phyloP scores from a whole-genome alignment of 2,797 vertebrate species.

The Apogon hyalosoma region DNA sequence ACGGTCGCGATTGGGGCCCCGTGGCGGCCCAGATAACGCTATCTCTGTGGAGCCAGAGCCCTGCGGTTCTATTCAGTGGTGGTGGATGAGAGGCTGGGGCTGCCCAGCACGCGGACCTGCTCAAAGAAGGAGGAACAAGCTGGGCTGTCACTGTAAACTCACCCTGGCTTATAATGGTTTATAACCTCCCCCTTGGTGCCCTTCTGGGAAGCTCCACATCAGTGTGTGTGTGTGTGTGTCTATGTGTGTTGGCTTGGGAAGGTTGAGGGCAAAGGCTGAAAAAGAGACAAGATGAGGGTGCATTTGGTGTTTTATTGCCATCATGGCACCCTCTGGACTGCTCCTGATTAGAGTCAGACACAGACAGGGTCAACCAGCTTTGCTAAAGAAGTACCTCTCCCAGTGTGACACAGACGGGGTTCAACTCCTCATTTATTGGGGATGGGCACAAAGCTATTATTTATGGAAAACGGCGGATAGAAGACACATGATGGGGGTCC shows the following conservation, averaged over 20 bases:
- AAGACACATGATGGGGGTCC: conserved; percentile 64
- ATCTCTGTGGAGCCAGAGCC: conserved; percentile 86
- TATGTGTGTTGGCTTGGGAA: conserved; percentile 18
- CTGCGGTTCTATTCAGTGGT: conserved; percentile 75
- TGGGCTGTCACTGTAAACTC: conserved; percentile 72
- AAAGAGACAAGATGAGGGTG: conserved; percentile 56
- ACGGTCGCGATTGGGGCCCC: conserved; percentile 62
- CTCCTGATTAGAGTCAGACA: conserved; percentile 83
- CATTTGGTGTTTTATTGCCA: conserved; percentile 72
- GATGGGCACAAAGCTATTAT: conserved; percentile 58
- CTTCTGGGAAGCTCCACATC: conserved; percentile 49
- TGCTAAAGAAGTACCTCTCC: conserved; percentile 62
- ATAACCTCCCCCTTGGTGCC: conserved; percentile 74
- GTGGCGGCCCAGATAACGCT: conserved; percentile 84
- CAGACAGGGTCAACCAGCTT: conserved; percentile 74
- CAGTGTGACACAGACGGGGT: conserved; percentile 58
- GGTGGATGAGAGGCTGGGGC: conserved; percentile 63
- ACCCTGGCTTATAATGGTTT: conserved; percentile 75
- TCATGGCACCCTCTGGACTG: conserved; percentile 76
- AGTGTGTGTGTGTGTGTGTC: conserved; percentile 22
- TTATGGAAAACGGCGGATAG: conserved; percentile 55
- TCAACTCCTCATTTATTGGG: conserved; percentile 64
- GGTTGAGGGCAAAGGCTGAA: conserved; percentile 36
- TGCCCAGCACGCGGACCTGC: conserved; percentile 82
- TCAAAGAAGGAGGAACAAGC: conserved; percentile 80